These are phyloP conservation scores for Sylvilagus bachmani DNA, from an alignment of 2,113 vertebrate species.

Conservation along the genomic window DNA sequence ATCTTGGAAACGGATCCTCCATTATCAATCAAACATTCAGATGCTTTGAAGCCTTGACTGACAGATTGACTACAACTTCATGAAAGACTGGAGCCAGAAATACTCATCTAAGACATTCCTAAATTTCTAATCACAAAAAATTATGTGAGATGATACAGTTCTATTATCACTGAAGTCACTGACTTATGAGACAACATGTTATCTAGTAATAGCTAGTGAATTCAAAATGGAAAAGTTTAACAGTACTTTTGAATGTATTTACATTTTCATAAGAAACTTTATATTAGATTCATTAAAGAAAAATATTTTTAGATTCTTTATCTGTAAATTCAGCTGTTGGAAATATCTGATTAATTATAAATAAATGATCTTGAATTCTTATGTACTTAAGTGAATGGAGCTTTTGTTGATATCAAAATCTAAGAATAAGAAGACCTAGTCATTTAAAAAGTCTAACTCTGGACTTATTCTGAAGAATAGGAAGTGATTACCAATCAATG, in stretches of 20 bases:
- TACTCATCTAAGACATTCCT: not conserved
- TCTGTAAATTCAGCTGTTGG: not conserved
- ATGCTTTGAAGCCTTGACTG: not conserved
- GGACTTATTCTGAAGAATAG: not conserved
- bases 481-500: not conserved
- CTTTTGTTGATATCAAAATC: not conserved
- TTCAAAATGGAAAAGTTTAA: not conserved
- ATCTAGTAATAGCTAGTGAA: not conserved
- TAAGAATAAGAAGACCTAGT: not conserved
- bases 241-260: not conserved
- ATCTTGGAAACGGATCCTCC: not conserved
- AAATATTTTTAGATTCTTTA: not conserved
- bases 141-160: not conserved
- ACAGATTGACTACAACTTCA: not conserved
- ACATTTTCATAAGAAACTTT: not conserved
- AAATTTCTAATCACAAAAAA: not conserved
- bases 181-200: not conserved
- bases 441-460: not conserved
- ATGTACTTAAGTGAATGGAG: not conserved
- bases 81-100: not conserved
- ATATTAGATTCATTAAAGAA: not conserved
- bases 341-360: not conserved
- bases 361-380: not conserved
- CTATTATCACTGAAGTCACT: not conserved
- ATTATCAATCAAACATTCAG: not conserved